Evolutionary conservation across 2,888 invertebrate species (phyloP).

Genomic region (Lobophora halterata): DNA sequence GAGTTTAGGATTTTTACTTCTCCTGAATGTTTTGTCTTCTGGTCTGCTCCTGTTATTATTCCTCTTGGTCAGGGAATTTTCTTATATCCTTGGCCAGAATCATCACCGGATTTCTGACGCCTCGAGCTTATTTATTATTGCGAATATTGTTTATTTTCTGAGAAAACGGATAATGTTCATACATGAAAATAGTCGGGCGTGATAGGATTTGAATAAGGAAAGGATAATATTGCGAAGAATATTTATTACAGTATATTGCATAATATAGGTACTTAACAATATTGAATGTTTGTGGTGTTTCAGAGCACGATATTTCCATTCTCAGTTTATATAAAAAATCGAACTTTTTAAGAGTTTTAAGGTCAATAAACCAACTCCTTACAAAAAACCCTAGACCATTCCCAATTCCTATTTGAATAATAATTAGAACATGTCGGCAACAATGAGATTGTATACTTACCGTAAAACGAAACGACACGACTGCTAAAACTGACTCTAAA

Average conservation of each 20-base stretch:
- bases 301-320: no score
- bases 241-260: constrained; percentile 9
- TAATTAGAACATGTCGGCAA: constrained; percentile 10
- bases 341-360: no score
- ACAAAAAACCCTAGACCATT: no score
- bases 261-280: no score
- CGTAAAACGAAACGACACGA: constrained; percentile 13
- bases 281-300: no score
- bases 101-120: constrained; percentile 13
- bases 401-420: constrained; percentile 10
- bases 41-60: constrained; percentile 1
- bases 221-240: constrained; percentile 9
- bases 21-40: background rate
- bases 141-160: constrained; percentile 17
- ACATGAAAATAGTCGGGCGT: constrained; percentile 13
- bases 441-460: constrained; percentile 12
- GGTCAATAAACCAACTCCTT: no score
- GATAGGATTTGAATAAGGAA: constrained; percentile 17
- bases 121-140: constrained; percentile 16
- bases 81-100: constrained; percentile 14
- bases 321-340: no score
- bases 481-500: constrained; percentile 17
- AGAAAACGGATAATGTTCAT: constrained; percentile 15
- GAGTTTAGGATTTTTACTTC: no score
- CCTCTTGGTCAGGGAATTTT: constrained; percentile 14